Evolutionary conservation across 2,113 vertebrate species (phyloP).

Genomic region (Glaucomys volans): DNA sequence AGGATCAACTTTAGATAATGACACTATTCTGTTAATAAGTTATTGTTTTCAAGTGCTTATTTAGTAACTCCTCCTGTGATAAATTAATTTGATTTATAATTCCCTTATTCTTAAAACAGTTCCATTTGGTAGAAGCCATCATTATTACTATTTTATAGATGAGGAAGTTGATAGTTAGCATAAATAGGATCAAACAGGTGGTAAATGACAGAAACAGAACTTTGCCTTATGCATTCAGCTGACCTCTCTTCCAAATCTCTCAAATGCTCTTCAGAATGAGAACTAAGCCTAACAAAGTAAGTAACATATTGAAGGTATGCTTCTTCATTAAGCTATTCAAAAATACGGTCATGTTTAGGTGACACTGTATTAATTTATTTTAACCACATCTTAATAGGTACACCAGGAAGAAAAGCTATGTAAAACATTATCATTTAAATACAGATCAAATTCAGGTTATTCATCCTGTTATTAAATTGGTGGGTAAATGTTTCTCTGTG

Average conservation of each 20-base stretch:
- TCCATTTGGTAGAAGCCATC: not conserved
- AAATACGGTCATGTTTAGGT: not conserved
- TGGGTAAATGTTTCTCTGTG: constrained; percentile 10
- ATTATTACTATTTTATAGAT: constrained; percentile 12
- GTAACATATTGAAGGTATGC: not conserved
- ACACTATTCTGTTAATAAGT: constrained; percentile 47
- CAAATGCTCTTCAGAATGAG: not conserved
- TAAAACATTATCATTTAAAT: constrained; percentile 26
- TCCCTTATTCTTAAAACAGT: constrained; percentile 4
- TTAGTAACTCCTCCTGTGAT: constrained; percentile 7
- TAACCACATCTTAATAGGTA: constrained; percentile 14
- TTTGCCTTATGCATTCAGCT: not conserved
- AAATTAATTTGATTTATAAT: constrained; percentile 25
- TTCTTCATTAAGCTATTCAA: constrained; percentile 33
- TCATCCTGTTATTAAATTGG: not conserved
- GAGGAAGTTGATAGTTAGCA: constrained; percentile 14
- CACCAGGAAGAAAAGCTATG: not conserved
- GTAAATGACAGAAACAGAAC: constrained; percentile 9
- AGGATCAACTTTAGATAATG: constrained; percentile 39
- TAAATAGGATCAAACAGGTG: not conserved
- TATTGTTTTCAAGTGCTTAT: not conserved
- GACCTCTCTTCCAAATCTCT: not conserved
- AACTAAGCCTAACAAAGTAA: not conserved
- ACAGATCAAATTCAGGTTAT: not conserved
- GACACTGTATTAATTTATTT: constrained; percentile 25